Evolutionary conservation across 2,113 vertebrate species (phyloP).

Genomic region (Empidonax alnorum): DNA sequence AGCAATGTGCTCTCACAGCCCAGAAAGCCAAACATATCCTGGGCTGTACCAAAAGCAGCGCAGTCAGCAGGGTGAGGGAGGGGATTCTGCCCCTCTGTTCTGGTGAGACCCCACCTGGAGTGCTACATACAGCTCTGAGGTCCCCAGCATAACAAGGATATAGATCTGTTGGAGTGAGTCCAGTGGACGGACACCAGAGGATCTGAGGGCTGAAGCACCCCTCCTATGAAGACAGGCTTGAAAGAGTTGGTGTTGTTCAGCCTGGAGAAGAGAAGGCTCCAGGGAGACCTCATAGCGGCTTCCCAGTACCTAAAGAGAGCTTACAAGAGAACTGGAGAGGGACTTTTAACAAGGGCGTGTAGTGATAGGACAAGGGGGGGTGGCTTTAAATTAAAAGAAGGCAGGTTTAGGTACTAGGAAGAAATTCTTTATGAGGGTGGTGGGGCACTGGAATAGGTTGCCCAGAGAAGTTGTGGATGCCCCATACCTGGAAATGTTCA

Average conservation of each 20-base stretch:
- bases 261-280: neutral
- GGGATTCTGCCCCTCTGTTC: neutral
- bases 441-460: neutral
- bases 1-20: fast-evolving
- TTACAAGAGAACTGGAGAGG: neutral
- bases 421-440: neutral
- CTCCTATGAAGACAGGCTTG: neutral
- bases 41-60: neutral
- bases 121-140: neutral
- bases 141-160: neutral
- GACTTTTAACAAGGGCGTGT: neutral
- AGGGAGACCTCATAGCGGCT: neutral
- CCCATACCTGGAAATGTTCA: neutral
- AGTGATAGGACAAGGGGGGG: neutral
- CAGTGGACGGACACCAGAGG: neutral
- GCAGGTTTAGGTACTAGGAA: neutral
- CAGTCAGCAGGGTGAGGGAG: neutral
- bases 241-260: neutral
- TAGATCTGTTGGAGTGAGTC: fast-evolving
- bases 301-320: neutral
- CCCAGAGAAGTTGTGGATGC: neutral
- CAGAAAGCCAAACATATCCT: neutral
- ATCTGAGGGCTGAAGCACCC: neutral
- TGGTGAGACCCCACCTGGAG: neutral
- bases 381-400: neutral